Evolutionary conservation across 2,113 vertebrate species (phyloP).

Genomic region (Crotalus helleri): DNA sequence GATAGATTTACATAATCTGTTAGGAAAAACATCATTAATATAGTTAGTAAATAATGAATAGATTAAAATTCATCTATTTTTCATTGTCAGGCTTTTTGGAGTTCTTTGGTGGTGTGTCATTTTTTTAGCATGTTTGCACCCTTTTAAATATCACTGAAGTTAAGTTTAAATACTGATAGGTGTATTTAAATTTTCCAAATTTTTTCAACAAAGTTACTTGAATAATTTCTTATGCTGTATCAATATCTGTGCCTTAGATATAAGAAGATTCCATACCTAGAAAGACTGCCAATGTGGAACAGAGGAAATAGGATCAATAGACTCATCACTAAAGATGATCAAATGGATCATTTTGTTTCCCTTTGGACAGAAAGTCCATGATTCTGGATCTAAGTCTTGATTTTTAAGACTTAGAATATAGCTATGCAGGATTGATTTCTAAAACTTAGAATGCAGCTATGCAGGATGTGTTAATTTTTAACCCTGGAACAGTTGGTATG

Average conservation of each 20-base stretch:
- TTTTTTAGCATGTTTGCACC: neutral
- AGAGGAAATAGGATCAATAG: neutral
- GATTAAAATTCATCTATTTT: neutral
- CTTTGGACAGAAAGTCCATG: neutral
- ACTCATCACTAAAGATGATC: neutral
- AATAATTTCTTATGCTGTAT: neutral
- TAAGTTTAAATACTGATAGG: neutral
- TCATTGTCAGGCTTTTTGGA: neutral
- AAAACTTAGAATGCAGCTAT: neutral
- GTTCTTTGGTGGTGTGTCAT: neutral
- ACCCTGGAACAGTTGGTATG: neutral
- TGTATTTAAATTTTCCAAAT: neutral
- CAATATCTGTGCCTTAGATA: neutral
- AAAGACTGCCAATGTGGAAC: neutral
- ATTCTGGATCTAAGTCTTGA: neutral
- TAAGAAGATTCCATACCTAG: neutral
- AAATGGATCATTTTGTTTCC: neutral
- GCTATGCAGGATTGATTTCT: neutral
- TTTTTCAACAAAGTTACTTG: neutral
- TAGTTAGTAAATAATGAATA: neutral
- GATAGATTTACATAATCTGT: neutral
- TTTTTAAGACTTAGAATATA: neutral
- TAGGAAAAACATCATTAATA: neutral
- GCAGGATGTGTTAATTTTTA: neutral
- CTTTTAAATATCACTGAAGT: neutral